Evolutionary conservation across 2,888 invertebrate species (phyloP), one percentile per base, ranked within the genome.

Genomic region (Troilus luridus): DNA sequence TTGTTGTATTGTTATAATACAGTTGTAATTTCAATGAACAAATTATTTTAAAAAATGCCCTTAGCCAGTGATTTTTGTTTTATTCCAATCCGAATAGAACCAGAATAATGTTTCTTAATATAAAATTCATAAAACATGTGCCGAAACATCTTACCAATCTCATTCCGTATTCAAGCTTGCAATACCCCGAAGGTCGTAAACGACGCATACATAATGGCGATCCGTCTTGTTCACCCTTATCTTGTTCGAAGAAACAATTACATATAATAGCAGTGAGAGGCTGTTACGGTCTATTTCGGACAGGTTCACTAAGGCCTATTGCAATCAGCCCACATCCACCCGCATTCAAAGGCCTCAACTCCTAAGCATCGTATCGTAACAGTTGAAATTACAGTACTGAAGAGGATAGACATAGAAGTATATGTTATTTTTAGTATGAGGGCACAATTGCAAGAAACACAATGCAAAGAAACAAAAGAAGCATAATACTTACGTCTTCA

Each of bases 231-330:
- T 27, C 19, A 19, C 27, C 27, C 72, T 77, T 77, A 77, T 77
- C 72, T 67, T 19, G 27, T 19, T 24, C 67, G 67, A 24, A 67
- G 67, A 24, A 12, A 19, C 27, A 41, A 59, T 88, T 88, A 88
- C 62, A 41, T 9, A 9, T 19, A 2, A 41, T 27, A 24, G 41
- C 88, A 88, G 88, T 27, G 60, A 88, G 62, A 21, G 62, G 60
- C 27, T 60, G 88, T 88, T 59, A 88, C 88, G 88, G 88, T 88
- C 88, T 88, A 60, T 88, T 88, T 88, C 27, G 41, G 88, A 60
- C 60, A 88, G 88, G 58, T 88, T 59, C 3, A 19, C 8, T 41
- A 14, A 12, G 88, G 88, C 9, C 12, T 58, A 8, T n/a, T 88
- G 14, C 56, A 85, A 54, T 7, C 54, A 19, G 88, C 56, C 88